Evolutionary conservation across 64 coral and sea anemone species (phyloP).

Genomic region (Platygyra sinensis): DNA sequence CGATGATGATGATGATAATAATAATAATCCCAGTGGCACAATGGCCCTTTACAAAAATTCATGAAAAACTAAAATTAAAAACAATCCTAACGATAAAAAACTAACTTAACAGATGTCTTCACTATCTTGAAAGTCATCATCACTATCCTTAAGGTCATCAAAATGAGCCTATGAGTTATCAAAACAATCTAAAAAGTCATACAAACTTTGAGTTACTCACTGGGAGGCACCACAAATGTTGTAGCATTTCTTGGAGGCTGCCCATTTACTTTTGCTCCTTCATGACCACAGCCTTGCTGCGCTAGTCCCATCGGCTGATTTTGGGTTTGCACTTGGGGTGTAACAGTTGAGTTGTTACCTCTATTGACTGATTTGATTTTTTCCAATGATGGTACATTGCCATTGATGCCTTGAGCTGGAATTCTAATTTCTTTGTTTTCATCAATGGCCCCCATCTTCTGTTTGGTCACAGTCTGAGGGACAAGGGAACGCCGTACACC

Average conservation of each 20-base stretch:
- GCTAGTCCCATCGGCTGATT: background rate
- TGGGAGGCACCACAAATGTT: conserved; percentile 47
- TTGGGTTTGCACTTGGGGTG: background rate
- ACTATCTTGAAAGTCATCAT: no score
- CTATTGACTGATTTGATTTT: background rate
- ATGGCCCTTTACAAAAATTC: no score
- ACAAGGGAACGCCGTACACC: conserved; percentile 76
- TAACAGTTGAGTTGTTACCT: background rate
- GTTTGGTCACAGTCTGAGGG: conserved; percentile 22
- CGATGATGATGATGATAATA: no score
- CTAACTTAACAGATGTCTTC: no score
- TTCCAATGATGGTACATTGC: background rate
- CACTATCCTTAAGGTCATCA: no score
- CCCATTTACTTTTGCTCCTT: conserved; percentile 5
- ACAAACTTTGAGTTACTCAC: background rate
- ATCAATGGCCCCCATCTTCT: conserved; percentile 12
- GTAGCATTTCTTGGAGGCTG: conserved; percentile 29
- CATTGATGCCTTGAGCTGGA: background rate
- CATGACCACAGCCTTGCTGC: background rate
- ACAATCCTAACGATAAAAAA: no score
- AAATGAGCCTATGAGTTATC: no score
- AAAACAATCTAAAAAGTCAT: no score
- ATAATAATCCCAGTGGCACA: no score
- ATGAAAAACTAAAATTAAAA: no score
- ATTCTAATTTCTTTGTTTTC: conserved; percentile 48